Conservation (phyloP, 2,113 vertebrate genomes). For the Naja naja region DNA sequence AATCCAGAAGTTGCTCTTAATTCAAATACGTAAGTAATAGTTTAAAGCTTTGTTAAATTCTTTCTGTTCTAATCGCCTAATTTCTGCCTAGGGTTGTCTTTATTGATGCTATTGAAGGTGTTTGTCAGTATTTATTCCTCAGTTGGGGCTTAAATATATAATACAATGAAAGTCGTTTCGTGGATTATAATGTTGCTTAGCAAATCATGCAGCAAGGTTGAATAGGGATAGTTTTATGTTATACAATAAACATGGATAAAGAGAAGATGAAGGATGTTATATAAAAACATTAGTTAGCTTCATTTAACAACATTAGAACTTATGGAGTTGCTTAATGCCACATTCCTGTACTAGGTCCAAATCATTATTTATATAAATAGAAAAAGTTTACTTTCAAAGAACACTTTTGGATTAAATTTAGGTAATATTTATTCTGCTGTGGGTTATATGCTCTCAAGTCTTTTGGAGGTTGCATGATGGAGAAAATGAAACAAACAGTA, state of each 20-base stretch:
- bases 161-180: not conserved
- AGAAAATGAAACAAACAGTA: not conserved
- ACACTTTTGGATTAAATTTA: not conserved
- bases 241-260: not conserved
- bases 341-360: not conserved
- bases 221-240: not conserved
- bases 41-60: not conserved
- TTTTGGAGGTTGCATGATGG: not conserved
- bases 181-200: not conserved
- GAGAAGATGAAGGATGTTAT: not conserved
- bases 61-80: not conserved
- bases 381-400: not conserved
- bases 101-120: not conserved
- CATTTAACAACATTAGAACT: not conserved
- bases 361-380: not conserved
- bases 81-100: not conserved
- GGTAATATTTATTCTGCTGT: not conserved
- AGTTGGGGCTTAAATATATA: not conserved
- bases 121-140: not conserved
- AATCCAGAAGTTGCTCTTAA: slow-evolving; percentile 74
- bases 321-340: not conserved
- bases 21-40: slow-evolving; percentile 76
- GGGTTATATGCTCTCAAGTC: not conserved
- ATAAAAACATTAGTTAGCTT: not conserved
- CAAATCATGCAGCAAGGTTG: not conserved